These are phyloP conservation scores for Cyprinella venusta DNA, from an alignment of 2,797 vertebrate genomes.

Conservation along the genomic window DNA sequence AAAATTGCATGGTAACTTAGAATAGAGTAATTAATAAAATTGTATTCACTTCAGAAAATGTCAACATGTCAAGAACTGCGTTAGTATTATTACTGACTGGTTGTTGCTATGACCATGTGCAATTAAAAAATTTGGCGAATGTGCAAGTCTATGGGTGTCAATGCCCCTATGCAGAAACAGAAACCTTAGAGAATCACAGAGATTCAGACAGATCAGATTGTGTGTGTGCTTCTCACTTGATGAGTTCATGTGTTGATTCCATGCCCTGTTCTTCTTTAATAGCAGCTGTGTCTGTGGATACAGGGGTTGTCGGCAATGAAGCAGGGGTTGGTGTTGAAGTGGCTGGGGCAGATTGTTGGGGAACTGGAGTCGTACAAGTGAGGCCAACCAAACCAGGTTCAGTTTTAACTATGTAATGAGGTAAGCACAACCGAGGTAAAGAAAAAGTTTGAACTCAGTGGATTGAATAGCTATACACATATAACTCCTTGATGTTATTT, in stretches of 20 bases:
- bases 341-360: slow-evolving; percentile 61
- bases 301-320: slow-evolving; percentile 45
- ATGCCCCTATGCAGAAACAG: neutral
- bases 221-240: slow-evolving; percentile 82
- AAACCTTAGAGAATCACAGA: neutral
- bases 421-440: neutral
- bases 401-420: slow-evolving; percentile 86
- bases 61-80: neutral
- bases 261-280: slow-evolving; percentile 92
- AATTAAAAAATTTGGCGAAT: neutral
- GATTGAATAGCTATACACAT: neutral
- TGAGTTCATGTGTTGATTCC: slow-evolving; percentile 82
- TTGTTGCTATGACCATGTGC: neutral
- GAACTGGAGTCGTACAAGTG: slow-evolving; percentile 66
- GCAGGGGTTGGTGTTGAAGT: slow-evolving; percentile 72
- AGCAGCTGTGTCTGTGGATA: slow-evolving; percentile 71
- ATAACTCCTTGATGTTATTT: neutral
- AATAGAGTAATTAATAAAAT: neutral
- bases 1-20: neutral
- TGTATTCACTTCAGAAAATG: neutral
- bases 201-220: neutral
- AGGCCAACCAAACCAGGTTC: slow-evolving; percentile 83
- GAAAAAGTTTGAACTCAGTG: neutral
- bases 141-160: neutral
- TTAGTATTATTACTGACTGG: neutral